These are phyloP conservation scores for Acanthisitta chloris DNA, from an alignment of 2,113 vertebrate species.

Conservation along the genomic window DNA sequence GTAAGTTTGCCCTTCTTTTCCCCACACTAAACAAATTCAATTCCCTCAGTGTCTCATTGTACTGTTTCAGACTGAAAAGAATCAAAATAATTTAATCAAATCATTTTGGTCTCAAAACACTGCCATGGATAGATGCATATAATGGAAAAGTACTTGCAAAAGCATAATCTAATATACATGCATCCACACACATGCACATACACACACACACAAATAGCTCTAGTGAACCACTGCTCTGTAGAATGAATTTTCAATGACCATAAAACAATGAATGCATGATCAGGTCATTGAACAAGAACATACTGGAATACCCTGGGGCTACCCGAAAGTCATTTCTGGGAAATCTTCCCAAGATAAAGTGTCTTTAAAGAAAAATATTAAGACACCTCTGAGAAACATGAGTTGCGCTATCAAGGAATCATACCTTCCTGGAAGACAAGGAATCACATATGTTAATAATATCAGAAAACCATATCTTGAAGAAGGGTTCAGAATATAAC, in stretches of 20 bases:
- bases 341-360: neutral
- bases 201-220: neutral
- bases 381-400: neutral
- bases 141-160: neutral
- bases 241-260: neutral
- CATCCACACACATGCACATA: neutral
- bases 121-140: neutral
- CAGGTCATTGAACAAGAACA: neutral
- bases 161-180: neutral
- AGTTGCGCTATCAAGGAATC: neutral
- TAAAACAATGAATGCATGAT: neutral
- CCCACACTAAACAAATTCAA: neutral
- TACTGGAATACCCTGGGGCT: neutral
- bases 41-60: neutral
- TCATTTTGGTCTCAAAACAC: neutral
- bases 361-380: neutral
- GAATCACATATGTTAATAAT: neutral
- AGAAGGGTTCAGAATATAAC: neutral
- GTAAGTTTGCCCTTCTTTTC: neutral
- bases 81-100: neutral
- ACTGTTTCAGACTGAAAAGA: neutral
- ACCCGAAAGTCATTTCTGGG: neutral
- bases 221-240: neutral
- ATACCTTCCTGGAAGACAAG: neutral
- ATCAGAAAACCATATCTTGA: neutral